Evolutionary conservation across 2,113 vertebrate genomes (phyloP).

Genomic region (Ceuthmochares aereus): DNA sequence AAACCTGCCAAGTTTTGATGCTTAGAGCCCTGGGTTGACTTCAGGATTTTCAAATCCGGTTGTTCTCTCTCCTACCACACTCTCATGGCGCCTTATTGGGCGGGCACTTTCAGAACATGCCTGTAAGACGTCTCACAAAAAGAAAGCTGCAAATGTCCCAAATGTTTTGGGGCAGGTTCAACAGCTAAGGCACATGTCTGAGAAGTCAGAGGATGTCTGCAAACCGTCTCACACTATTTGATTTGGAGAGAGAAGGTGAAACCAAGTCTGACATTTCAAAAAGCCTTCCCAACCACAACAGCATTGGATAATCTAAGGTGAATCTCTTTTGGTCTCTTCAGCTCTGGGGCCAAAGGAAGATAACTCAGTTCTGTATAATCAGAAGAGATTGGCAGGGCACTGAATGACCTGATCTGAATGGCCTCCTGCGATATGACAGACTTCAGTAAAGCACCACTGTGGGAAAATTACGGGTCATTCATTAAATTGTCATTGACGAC

Average conservation of each 20-base stretch:
- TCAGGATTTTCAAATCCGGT: neutral
- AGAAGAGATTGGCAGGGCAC: neutral
- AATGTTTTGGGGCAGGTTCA: neutral
- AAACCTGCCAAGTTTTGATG: neutral
- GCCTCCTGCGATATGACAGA: fast-evolving
- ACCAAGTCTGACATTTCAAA: neutral
- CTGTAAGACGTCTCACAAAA: neutral
- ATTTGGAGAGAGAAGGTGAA: neutral
- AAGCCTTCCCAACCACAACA: neutral
- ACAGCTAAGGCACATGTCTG: neutral
- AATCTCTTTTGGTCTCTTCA: neutral
- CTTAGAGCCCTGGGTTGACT: neutral
- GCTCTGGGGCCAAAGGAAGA: fast-evolving
- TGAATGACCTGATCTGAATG: neutral
- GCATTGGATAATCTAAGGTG: neutral
- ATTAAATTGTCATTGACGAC: neutral
- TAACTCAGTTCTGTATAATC: neutral
- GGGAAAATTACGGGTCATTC: neutral
- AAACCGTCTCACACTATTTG: fast-evolving
- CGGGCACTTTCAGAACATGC: neutral
- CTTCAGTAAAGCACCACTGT: neutral
- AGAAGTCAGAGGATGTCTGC: neutral
- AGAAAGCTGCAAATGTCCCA: neutral
- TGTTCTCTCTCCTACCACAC: neutral
- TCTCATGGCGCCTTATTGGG: neutral